Evolutionary conservation across 30 jellyfish, hydroid and myxozoan species (phyloP).

Genomic region (Chironex yamaguchii): DNA sequence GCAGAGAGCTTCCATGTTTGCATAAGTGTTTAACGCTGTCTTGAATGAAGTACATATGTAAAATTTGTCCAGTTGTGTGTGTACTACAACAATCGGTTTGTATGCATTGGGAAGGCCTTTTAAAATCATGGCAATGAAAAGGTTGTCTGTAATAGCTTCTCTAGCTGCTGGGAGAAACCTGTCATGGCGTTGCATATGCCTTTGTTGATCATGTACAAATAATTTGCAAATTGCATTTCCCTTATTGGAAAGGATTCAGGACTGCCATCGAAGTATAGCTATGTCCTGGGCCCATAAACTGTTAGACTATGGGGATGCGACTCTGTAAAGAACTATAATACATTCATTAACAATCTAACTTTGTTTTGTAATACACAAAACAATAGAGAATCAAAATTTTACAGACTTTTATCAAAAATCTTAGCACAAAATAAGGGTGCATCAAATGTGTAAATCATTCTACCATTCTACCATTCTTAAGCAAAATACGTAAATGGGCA

Average conservation of each 20-base stretch:
- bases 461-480: too few species aligned
- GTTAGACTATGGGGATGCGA: too few species aligned
- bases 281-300: constrained; percentile 74
- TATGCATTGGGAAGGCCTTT: constrained; percentile 44
- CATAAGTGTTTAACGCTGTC: constrained; percentile 53
- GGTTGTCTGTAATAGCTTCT: constrained; percentile 17
- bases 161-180: constrained; percentile 2
- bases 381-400: too few species aligned
- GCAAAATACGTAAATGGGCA: too few species aligned
- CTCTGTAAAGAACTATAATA: too few species aligned
- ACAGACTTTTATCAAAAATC: too few species aligned
- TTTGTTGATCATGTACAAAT: constrained; percentile 15
- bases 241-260: constrained; percentile 41
- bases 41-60: constrained; percentile 38
- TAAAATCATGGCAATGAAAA: constrained; percentile 10
- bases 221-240: constrained; percentile 59
- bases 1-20: constrained; percentile 45
- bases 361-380: too few species aligned
- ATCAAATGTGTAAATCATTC: too few species aligned
- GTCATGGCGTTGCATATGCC: not conserved
- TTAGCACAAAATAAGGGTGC: too few species aligned
- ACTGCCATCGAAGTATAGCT: constrained; percentile 24
- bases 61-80: constrained; percentile 57
- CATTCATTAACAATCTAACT: too few species aligned
- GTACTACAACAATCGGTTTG: constrained; percentile 66